These are phyloP conservation scores for Lepisosteus oculatus DNA, from an alignment of 2,113 vertebrate genomes.

Conservation along the genomic window DNA sequence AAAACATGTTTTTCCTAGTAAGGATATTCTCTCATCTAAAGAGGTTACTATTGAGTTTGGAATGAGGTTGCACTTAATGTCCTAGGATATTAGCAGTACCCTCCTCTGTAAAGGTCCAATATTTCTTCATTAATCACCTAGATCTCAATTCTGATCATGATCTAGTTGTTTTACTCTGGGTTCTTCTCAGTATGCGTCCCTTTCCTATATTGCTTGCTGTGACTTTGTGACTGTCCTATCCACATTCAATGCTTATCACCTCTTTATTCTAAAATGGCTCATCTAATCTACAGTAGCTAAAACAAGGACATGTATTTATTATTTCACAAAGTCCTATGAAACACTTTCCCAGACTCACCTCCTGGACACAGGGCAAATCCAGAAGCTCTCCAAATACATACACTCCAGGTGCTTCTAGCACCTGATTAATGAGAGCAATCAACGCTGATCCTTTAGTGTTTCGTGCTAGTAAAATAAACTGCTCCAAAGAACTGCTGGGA, in stretches of 20 bases:
- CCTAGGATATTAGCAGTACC: too few relatives aligned
- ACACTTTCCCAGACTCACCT: slow-evolving; percentile 56
- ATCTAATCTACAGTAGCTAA: neutral
- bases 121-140: too few relatives aligned
- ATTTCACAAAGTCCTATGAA: neutral
- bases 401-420: slow-evolving; percentile 77
- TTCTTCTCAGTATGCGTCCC: slow-evolving; percentile 15
- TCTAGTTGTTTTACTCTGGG: too few relatives aligned
- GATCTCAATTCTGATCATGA: too few relatives aligned
- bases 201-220: slow-evolving; percentile 8
- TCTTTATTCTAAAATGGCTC: neutral
- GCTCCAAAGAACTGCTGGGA: slow-evolving; percentile 70
- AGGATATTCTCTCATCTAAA: too few relatives aligned
- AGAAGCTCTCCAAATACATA: slow-evolving; percentile 78
- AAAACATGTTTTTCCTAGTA: too few relatives aligned
- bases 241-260: neutral
- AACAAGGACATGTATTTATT: neutral
- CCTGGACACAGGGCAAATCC: slow-evolving; percentile 73
- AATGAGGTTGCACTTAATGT: too few relatives aligned
- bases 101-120: too few relatives aligned
- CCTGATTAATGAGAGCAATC: slow-evolving; percentile 74
- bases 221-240: neutral
- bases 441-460: slow-evolving; percentile 72
- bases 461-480: slow-evolving; percentile 78
- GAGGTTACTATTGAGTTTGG: too few relatives aligned